Conservation (phyloP, 2,113 vertebrate species). For the Calidris pugnax region DNA sequence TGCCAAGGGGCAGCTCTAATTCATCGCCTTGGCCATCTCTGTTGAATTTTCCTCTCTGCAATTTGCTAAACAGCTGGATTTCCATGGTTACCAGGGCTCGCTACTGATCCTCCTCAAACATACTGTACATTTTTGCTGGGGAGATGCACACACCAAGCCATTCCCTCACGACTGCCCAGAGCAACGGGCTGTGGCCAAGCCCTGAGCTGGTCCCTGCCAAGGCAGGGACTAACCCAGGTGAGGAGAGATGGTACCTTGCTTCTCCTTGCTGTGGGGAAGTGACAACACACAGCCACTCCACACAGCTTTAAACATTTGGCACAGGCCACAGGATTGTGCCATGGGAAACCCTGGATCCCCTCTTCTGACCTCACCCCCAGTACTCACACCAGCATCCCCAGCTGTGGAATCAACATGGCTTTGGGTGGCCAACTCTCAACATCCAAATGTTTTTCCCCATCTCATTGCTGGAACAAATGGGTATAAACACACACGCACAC, state of each 20-base stretch:
- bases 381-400: background rate
- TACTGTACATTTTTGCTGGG: background rate
- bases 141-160: background rate
- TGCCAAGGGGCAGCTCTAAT: slow-evolving; percentile 43
- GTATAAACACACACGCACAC: background rate
- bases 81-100: slow-evolving; percentile 58
- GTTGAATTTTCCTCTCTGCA: slow-evolving; percentile 39
- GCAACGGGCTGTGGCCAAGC: background rate
- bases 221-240: background rate
- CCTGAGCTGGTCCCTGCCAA: accelerated
- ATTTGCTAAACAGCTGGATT: slow-evolving; percentile 69
- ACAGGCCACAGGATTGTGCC: background rate
- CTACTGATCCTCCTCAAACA: background rate
- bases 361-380: background rate
- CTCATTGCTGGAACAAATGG: background rate
- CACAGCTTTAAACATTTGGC: accelerated
- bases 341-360: background rate
- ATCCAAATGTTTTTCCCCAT: background rate
- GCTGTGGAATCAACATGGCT: background rate
- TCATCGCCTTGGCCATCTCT: slow-evolving; percentile 20
- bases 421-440: background rate
- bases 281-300: accelerated
- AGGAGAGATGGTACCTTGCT: background rate
- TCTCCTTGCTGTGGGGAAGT: background rate
- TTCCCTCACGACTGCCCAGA: background rate